Percentiles rank a stretch among this genome's conserved stretches.
These are phyloP conservation scores for Hirtodrosophila cameraria DNA, from an alignment of 2,888 invertebrate species.

Conservation along the genomic window DNA sequence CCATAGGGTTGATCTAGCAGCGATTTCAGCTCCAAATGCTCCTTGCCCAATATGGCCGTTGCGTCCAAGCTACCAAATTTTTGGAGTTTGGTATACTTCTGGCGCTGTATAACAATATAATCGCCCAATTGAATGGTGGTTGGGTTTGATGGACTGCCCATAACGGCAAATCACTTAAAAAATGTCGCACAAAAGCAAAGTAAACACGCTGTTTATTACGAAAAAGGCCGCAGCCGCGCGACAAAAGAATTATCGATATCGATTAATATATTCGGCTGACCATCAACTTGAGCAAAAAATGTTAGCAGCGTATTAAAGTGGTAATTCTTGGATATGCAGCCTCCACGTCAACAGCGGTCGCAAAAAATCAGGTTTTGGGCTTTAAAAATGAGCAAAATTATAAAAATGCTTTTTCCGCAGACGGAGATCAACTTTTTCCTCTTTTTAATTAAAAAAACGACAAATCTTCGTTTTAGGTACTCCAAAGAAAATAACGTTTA, in stretches of 20 bases:
- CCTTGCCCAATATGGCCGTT: conserved; percentile 88
- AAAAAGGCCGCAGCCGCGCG: conserved; percentile 16
- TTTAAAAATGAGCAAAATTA: too few relatives aligned
- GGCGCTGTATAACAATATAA: conserved; percentile 90
- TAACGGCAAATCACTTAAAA: conserved; percentile 9
- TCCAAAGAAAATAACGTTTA: too few relatives aligned
- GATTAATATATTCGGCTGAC: neutral
- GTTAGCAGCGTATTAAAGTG: too few relatives aligned
- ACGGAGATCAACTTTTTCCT: too few relatives aligned
- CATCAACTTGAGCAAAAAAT: too few relatives aligned
- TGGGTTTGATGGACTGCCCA: conserved; percentile 13
- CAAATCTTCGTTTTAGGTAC: too few relatives aligned
- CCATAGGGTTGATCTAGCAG: conserved; percentile 89
- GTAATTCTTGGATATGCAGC: too few relatives aligned
- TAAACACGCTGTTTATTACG: conserved; percentile 40
- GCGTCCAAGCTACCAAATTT: conserved; percentile 88
- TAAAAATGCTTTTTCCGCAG: too few relatives aligned
- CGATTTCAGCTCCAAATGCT: conserved; percentile 88
- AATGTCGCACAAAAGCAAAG: conserved; percentile 17
- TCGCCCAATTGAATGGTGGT: conserved; percentile 87
- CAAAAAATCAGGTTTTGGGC: too few relatives aligned
- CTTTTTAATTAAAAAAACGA: too few relatives aligned
- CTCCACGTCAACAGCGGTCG: too few relatives aligned
- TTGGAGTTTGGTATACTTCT: conserved; percentile 91
- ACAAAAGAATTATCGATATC: conserved; percentile 2